These are phyloP conservation scores for Cyprinus carpio DNA, from an alignment of 2,113 vertebrate genomes.

Conservation along the genomic window DNA sequence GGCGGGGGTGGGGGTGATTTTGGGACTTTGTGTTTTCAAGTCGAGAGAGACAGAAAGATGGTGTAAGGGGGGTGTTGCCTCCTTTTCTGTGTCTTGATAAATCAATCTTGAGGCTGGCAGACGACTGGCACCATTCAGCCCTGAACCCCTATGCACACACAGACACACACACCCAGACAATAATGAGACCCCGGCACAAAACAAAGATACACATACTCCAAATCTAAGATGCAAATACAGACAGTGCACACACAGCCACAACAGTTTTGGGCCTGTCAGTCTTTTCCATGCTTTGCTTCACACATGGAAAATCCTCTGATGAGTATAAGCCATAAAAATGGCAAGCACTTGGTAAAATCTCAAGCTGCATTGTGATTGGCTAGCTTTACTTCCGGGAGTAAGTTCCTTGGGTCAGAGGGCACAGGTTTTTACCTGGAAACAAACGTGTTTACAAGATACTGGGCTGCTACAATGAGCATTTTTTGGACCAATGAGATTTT, in stretches of 20 bases:
- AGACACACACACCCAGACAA: background rate
- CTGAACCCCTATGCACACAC: constrained; percentile 23
- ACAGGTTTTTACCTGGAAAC: no score
- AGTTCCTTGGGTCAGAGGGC: no score
- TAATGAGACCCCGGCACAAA: constrained; percentile 5
- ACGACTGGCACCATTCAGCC: constrained; percentile 35
- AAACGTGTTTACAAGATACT: no score
- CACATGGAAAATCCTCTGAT: no score
- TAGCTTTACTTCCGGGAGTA: no score
- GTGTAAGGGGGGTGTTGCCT: constrained; percentile 20
- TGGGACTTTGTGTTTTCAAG: constrained; percentile 16
- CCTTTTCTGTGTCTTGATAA: constrained; percentile 42
- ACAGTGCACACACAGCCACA: background rate
- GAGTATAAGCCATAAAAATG: no score
- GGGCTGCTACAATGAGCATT: no score
- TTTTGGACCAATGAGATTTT: no score
- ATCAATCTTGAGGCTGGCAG: constrained; percentile 44
- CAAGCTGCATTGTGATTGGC: no score
- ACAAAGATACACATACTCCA: constrained; percentile 8
- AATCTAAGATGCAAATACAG: background rate
- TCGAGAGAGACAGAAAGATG: constrained; percentile 10
- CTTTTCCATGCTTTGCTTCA: no score
- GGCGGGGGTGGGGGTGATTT: constrained; percentile 11
- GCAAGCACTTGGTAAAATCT: no score
- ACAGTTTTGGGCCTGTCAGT: no score